A percentile compares a stretch with the other conserved stretches of the same genome.
phyloP scores from a whole-genome alignment of 2,888 invertebrate genomes.

The Acrobasis suavella region DNA sequence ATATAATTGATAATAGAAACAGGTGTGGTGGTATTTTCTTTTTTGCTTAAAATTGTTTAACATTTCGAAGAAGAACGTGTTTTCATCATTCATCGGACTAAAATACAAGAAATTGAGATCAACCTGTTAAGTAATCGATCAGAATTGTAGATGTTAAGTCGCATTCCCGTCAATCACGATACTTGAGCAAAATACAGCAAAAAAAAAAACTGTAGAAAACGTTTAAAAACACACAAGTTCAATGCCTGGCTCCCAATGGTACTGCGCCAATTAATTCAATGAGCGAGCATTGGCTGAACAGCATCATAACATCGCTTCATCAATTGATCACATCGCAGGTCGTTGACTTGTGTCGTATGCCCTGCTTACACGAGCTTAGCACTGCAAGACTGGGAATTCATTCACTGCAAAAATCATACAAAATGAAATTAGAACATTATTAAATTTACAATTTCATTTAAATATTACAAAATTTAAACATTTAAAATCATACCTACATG shows the following conservation, averaged over 20 bases:
- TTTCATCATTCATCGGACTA: no score
- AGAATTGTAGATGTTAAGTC: neutral
- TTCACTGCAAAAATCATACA: neutral
- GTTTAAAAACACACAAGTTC: conserved; percentile 9
- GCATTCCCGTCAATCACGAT: neutral
- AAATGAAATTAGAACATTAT: no score
- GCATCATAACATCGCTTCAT: conserved; percentile 71
- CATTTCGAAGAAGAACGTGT: no score
- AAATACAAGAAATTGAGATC: no score
- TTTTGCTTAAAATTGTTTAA: no score
- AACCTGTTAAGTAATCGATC: neutral
- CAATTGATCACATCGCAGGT: conserved; percentile 65
- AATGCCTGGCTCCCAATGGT: conserved; percentile 3
- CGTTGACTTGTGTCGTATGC: conserved; percentile 45
- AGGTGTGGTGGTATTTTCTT: no score
- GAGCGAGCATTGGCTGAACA: conserved; percentile 64
- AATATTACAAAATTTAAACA: no score
- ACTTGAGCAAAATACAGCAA: neutral
- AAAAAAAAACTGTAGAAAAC: neutral
- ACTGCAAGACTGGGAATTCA: neutral
- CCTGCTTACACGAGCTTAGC: neutral
- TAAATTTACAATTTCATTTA: no score
- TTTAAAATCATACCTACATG: no score
- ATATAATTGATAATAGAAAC: no score
- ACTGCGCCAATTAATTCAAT: conserved; percentile 66